phyloP scores from a whole-genome alignment of 2,888 invertebrate genomes.

The Polietes domitor region DNA sequence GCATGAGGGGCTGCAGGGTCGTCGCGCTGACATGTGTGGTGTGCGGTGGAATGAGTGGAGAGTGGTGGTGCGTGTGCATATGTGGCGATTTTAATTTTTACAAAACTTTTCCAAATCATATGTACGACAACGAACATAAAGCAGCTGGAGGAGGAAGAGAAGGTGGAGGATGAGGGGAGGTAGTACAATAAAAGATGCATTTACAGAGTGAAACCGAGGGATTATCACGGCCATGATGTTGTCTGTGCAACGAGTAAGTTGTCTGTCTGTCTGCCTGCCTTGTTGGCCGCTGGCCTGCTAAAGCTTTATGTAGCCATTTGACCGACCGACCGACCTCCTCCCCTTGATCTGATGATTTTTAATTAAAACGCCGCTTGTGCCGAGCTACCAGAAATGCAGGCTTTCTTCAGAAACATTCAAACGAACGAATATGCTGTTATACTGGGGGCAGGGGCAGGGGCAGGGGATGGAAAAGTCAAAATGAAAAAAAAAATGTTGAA shows the following conservation, averaged over 20 bases:
- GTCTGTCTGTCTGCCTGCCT: neutral
- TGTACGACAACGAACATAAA: neutral
- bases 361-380: neutral
- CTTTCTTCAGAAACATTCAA: slow-evolving; percentile 6
- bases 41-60: neutral
- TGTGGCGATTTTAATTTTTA: neutral
- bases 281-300: neutral
- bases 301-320: neutral
- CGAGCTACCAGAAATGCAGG: slow-evolving; percentile 7
- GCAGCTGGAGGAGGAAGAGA: too few relatives aligned
- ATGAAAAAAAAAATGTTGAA: slow-evolving; percentile 42
- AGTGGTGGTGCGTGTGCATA: neutral
- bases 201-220: neutral
- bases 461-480: neutral
- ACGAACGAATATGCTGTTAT: neutral
- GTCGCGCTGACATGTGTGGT: too few relatives aligned
- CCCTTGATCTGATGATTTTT: neutral
- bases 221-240: neutral
- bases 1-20: neutral
- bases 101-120: neutral
- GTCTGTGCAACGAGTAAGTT: neutral
- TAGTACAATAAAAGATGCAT: neutral
- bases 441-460: neutral
- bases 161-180: too few relatives aligned
- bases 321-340: neutral